These are phyloP conservation scores for Anguilla marmorata DNA, from an alignment of 2,797 vertebrate genomes.

Conservation along the genomic window DNA sequence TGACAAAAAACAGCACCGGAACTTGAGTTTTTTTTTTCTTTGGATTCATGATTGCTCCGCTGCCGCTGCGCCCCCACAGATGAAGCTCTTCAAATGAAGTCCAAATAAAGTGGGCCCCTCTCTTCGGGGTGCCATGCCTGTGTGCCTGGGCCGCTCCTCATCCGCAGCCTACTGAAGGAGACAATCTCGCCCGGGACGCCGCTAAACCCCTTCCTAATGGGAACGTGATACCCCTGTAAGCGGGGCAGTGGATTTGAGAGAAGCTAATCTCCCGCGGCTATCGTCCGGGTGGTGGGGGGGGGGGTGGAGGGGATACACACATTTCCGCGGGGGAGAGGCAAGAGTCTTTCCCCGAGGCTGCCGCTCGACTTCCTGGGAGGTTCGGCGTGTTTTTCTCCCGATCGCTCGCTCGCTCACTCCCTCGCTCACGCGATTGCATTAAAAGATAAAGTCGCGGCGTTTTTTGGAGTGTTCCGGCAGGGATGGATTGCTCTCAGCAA, in stretches of 20 bases:
- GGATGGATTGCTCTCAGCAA: conserved; percentile 19
- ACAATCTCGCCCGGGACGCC: neutral
- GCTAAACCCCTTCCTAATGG: conserved; percentile 25
- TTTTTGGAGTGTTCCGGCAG: neutral
- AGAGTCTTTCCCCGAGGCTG: neutral
- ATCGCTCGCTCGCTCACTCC: conserved; percentile 46
- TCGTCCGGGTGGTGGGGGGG: conserved; percentile 13
- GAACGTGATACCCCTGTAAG: conserved; percentile 35
- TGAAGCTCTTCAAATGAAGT: neutral
- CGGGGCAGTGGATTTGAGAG: conserved; percentile 33
- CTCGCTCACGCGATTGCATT: conserved; percentile 54
- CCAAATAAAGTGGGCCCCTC: neutral
- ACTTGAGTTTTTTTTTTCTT: too few relatives aligned
- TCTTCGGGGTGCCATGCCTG: neutral
- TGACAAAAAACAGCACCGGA: neutral
- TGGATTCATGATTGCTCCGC: neutral
- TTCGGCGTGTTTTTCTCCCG: neutral
- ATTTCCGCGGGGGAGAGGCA: conserved; percentile 33
- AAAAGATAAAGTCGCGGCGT: conserved; percentile 45
- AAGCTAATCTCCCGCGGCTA: conserved; percentile 47
- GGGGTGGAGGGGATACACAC: conserved; percentile 37
- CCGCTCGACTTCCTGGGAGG: conserved; percentile 6
- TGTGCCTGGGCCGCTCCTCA: neutral
- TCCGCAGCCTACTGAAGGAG: neutral
- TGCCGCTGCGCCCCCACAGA: neutral